These are phyloP conservation scores for Trachelipus rathkii DNA, from an alignment of 1,140 invertebrate genomes.

Conservation along the genomic window DNA sequence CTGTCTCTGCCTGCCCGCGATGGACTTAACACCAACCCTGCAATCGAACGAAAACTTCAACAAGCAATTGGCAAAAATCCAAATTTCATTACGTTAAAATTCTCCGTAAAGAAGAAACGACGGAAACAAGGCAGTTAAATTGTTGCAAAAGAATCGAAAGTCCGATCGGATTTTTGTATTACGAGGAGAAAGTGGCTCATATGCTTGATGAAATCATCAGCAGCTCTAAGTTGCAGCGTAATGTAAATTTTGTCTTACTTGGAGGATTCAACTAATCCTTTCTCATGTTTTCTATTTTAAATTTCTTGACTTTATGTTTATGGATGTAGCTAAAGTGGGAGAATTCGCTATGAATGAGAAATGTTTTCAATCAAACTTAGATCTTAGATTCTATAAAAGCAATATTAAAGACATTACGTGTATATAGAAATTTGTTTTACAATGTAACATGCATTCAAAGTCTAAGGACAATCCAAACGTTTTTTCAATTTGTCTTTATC, in stretches of 20 bases:
- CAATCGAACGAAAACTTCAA: neutral
- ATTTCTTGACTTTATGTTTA: neutral
- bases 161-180: constrained; percentile 38
- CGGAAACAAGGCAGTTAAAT: neutral
- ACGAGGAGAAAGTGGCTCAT: constrained; percentile 47
- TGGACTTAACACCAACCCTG: neutral
- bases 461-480: no score
- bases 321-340: no score
- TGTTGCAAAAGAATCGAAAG: constrained; percentile 10
- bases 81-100: neutral
- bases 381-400: no score
- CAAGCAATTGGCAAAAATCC: neutral
- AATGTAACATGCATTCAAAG: no score
- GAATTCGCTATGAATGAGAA: no score
- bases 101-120: neutral
- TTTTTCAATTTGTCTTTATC: no score
- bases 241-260: neutral
- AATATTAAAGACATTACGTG: no score
- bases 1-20: neutral
- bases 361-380: no score
- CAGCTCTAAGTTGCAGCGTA: constrained; percentile 40
- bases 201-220: constrained; percentile 48
- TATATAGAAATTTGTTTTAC: no score
- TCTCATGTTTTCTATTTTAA: neutral
- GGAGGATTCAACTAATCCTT: neutral